phyloP scores from a whole-genome alignment of 2,797 vertebrate genomes.

The Heliangelus exortis region DNA sequence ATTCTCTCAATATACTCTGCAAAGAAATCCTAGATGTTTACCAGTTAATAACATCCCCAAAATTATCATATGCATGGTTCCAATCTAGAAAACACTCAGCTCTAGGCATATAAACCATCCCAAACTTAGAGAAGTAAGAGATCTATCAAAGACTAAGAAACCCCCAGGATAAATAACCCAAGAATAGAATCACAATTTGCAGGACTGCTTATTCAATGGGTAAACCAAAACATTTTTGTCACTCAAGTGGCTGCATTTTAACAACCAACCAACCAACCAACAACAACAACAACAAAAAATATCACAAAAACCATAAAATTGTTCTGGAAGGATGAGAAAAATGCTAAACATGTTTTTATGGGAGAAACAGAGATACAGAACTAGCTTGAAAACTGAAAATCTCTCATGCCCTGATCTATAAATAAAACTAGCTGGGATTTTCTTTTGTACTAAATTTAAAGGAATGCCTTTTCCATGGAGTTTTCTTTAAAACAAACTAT shows the following conservation, averaged over 20 bases:
- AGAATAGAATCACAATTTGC: neutral
- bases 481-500: conserved; percentile 44
- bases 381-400: neutral
- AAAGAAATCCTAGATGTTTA: neutral
- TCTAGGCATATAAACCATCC: accelerated
- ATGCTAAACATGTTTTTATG: conserved; percentile 45
- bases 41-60: neutral
- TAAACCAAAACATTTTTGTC: neutral
- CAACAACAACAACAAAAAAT: neutral
- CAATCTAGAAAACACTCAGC: neutral
- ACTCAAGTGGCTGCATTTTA: neutral
- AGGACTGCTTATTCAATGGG: neutral
- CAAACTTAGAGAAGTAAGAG: neutral
- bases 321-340: conserved; percentile 48
- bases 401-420: conserved; percentile 69
- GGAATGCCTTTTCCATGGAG: conserved; percentile 42
- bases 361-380: conserved; percentile 39
- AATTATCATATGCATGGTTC: neutral
- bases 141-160: neutral
- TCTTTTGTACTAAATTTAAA: conserved; percentile 63
- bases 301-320: neutral
- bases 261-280: neutral
- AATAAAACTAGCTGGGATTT: conserved; percentile 57
- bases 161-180: neutral
- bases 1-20: no score